Percentiles rank a stretch among this genome's conserved stretches.
Evolutionary conservation across 2,888 invertebrate genomes (phyloP).

Genomic region (Yponomeuta malinellus): DNA sequence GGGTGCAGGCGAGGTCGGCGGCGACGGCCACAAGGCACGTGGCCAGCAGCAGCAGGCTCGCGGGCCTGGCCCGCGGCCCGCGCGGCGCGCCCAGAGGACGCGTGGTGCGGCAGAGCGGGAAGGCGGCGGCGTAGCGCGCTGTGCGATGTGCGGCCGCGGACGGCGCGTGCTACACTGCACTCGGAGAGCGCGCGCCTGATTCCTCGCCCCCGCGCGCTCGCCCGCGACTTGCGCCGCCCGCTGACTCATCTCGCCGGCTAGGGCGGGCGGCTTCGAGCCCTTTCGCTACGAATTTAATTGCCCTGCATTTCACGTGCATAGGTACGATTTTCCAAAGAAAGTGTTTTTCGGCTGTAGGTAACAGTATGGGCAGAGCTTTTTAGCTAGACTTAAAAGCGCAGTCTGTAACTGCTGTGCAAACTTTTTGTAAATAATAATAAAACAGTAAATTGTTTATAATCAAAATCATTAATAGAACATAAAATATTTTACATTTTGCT

Average conservation of each 20-base stretch:
- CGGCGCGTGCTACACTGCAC: conserved; percentile 67
- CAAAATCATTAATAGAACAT: too few species aligned
- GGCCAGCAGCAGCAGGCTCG: conserved; percentile 74
- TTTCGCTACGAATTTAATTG: neutral
- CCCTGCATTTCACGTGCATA: neutral
- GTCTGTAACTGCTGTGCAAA: too few species aligned
- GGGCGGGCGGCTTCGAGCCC: conserved; percentile 21
- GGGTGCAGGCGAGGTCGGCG: conserved; percentile 52
- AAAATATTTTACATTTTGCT: too few species aligned
- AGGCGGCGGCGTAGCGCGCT: conserved; percentile 69
- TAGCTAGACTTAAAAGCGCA: too few species aligned
- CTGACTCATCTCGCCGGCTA: conserved; percentile 27
- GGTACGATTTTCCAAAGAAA: too few species aligned
- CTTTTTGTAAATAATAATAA: too few species aligned
- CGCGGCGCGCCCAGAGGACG: conserved; percentile 74
- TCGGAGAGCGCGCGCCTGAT: conserved; percentile 26
- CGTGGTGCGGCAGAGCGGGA: conserved; percentile 73
- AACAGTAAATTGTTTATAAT: too few species aligned
- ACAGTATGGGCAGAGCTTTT: too few species aligned
- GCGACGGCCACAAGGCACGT: conserved; percentile 66
- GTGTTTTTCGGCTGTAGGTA: too few species aligned
- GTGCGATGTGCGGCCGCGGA: conserved; percentile 68
- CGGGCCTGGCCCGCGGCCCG: conserved; percentile 76
- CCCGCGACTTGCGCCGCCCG: conserved; percentile 27
- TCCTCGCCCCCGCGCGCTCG: conserved; percentile 31